Conservation (phyloP, 2,888 invertebrate species). For the Calameuta pallipes region DNA sequence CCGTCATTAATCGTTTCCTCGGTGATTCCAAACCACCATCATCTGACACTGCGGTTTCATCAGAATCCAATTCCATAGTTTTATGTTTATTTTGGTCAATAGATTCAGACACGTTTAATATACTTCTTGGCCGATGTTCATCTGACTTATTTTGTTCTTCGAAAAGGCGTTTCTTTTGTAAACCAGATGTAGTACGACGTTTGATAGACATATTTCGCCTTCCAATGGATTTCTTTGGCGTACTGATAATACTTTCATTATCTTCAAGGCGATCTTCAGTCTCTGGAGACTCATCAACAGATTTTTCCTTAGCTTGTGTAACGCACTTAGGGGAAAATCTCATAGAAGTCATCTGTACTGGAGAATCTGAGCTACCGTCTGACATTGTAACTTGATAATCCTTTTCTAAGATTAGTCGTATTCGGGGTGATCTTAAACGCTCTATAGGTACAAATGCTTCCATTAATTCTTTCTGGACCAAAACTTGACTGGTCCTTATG, state of each 20-base stretch:
- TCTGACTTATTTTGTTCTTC: conserved; percentile 2
- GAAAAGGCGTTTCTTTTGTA: conserved; percentile 2
- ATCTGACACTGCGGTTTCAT: neutral
- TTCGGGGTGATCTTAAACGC: conserved; percentile 21
- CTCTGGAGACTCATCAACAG: neutral
- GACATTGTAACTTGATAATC: conserved; percentile 31
- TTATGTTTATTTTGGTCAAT: conserved; percentile 8
- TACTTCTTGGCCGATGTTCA: neutral
- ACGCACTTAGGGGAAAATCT: neutral
- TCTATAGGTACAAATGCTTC: conserved; percentile 11
- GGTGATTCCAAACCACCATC: neutral
- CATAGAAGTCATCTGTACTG: conserved; percentile 24
- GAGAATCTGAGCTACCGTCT: conserved; percentile 23
- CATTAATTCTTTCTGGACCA: conserved; percentile 20
- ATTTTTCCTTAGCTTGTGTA: neutral
- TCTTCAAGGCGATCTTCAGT: conserved; percentile 8
- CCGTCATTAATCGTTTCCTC: neutral
- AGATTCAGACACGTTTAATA: neutral
- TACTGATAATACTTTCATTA: conserved; percentile 27
- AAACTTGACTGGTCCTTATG: conserved; percentile 34
- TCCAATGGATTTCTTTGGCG: conserved; percentile 26
- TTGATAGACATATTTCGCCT: neutral
- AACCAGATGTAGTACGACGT: neutral
- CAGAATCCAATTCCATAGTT: neutral
- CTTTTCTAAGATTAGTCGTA: conserved; percentile 23